Percentiles rank a stretch among this genome's conserved stretches.
Evolutionary conservation across 2,113 vertebrate genomes (phyloP).

Genomic region (Plecotus auritus): DNA sequence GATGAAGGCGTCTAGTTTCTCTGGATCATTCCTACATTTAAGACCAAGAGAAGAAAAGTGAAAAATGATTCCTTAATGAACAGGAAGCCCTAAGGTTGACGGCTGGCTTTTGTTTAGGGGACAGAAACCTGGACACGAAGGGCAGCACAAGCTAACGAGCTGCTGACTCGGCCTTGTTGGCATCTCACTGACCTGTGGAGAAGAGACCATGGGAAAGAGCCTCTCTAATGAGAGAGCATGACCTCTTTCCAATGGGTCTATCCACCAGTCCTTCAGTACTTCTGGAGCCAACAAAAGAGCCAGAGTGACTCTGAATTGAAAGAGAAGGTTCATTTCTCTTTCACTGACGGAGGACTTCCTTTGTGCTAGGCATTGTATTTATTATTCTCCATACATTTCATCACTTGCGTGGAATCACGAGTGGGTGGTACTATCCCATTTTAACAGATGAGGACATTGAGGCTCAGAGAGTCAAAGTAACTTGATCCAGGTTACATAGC

Average conservation of each 20-base stretch:
- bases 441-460: neutral
- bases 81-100: neutral
- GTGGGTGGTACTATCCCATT: neutral
- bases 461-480: neutral
- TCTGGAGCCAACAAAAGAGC: neutral
- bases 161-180: neutral
- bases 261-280: neutral
- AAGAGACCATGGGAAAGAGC: neutral
- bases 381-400: neutral
- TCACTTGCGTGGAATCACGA: neutral
- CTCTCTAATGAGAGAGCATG: neutral
- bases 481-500: neutral
- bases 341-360: neutral
- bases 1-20: conserved; percentile 97
- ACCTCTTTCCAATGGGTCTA: neutral
- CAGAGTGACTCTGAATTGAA: neutral
- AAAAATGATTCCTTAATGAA: conserved; percentile 56
- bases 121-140: conserved; percentile 17
- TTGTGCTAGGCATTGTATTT: neutral
- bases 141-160: neutral
- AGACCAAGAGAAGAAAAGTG: conserved; percentile 63
- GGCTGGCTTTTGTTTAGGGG: conserved; percentile 27
- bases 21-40: conserved; percentile 90
- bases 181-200: neutral
- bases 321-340: neutral